These are phyloP conservation scores for Seira musarum DNA, from an alignment of 2,888 invertebrate species.

Conservation along the genomic window DNA sequence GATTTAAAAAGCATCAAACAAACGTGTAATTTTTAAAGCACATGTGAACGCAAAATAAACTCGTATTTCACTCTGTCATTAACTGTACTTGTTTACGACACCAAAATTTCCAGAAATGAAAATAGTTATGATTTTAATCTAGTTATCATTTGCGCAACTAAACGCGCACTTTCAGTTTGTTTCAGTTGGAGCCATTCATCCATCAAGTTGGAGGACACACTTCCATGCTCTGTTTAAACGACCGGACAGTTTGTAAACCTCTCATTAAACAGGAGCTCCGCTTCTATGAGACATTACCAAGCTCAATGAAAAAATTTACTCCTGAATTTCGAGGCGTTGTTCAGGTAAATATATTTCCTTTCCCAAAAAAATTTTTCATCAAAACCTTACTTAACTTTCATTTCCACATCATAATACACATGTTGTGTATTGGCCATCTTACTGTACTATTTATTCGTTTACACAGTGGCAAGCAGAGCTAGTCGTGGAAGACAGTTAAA, in stretches of 20 bases:
- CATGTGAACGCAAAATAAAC: too few relatives aligned
- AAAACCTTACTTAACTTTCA: too few relatives aligned
- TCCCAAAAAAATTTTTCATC: too few relatives aligned
- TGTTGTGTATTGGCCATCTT: too few relatives aligned
- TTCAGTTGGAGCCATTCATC: conserved; percentile 74
- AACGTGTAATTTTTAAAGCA: too few relatives aligned
- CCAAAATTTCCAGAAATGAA: not conserved
- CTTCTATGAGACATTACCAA: conserved; percentile 76
- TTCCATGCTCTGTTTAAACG: conserved; percentile 75
- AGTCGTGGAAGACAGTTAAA: too few relatives aligned
- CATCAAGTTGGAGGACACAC: conserved; percentile 77
- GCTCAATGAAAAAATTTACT: conserved; percentile 74
- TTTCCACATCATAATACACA: too few relatives aligned
- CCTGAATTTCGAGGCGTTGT: conserved; percentile 75
- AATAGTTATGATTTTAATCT: not conserved
- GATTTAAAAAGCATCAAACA: too few relatives aligned
- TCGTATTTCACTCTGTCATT: too few relatives aligned
- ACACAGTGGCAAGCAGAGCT: too few relatives aligned
- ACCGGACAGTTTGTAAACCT: conserved; percentile 76
- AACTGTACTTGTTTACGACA: not conserved
- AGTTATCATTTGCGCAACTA: not conserved
- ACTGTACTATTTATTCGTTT: too few relatives aligned
- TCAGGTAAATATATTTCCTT: conserved; percentile 70
- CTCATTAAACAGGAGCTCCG: conserved; percentile 75
- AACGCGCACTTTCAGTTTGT: conserved; percentile 41